Percentiles rank a stretch among this genome's conserved stretches.
Conservation (phyloP, 2,113 vertebrate species). For the Ochotona princeps region DNA sequence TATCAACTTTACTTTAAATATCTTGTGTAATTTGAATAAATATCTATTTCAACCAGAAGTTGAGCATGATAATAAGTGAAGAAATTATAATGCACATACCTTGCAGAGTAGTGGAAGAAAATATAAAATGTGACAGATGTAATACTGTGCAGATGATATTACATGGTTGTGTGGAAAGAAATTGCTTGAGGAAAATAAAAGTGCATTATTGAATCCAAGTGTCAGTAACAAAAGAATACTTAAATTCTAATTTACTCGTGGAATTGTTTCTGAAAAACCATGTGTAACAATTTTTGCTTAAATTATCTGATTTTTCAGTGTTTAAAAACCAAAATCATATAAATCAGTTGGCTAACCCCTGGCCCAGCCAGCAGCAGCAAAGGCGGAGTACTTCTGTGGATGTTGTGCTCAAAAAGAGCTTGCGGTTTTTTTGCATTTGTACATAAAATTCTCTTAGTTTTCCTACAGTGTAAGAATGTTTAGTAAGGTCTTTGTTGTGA, state of each 20-base stretch:
- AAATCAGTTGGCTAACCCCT: constrained; percentile 63
- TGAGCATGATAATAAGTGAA: background rate
- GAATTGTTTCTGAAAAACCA: constrained; percentile 55
- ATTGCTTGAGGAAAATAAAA: constrained; percentile 53
- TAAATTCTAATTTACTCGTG: constrained; percentile 51
- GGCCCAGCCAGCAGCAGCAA: constrained; percentile 64
- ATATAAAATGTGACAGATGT: background rate
- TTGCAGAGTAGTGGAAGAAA: background rate
- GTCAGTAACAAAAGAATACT: constrained; percentile 44
- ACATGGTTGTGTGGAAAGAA: background rate
- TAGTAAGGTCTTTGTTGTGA: constrained; percentile 79
- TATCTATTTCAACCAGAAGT: constrained; percentile 14
- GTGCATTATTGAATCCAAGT: constrained; percentile 51
- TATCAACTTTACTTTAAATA: background rate
- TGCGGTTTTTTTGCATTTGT: constrained; percentile 84
- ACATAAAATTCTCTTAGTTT: constrained; percentile 70
- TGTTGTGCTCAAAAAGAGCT: constrained; percentile 74
- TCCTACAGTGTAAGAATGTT: constrained; percentile 79
- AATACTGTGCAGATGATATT: background rate
- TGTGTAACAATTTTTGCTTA: constrained; percentile 56
- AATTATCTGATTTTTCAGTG: constrained; percentile 38
- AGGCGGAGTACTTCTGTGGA: constrained; percentile 73
- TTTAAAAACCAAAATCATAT: constrained; percentile 53
- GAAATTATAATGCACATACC: constrained; percentile 6
- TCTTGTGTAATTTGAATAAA: background rate